phyloP scores from a whole-genome alignment of 2,113 vertebrate genomes.

The Prunella himalayana region DNA sequence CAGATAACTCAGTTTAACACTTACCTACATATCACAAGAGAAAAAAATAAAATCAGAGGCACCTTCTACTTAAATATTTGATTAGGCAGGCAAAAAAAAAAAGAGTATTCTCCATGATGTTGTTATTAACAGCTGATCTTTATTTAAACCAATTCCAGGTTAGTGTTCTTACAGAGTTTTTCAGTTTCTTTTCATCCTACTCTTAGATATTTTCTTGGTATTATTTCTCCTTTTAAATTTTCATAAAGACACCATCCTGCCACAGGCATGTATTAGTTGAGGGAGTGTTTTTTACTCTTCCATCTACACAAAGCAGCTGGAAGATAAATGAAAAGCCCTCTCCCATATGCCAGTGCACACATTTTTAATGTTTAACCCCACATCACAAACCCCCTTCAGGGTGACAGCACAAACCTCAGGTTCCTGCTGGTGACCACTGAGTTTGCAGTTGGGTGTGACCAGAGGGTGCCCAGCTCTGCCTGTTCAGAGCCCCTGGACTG shows the following conservation, averaged over 20 bases:
- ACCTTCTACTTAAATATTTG: background rate
- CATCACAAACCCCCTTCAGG: background rate
- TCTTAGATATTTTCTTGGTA: background rate
- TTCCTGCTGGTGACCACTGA: background rate
- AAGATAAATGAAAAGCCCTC: background rate
- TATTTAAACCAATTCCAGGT: background rate
- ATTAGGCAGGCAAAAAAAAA: background rate
- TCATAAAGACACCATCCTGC: background rate
- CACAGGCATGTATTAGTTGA: background rate
- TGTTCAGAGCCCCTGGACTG: background rate
- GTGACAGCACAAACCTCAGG: background rate
- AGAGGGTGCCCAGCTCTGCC: background rate
- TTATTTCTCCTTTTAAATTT: background rate
- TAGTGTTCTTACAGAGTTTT: background rate
- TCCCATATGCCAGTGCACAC: rapidly evolving
- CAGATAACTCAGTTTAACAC: background rate
- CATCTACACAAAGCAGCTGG: background rate
- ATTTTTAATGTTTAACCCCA: background rate
- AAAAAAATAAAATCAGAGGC: background rate
- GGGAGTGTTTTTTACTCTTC: background rate
- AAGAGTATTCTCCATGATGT: background rate
- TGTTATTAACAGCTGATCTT: background rate
- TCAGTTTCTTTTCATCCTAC: background rate
- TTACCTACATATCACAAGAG: background rate
- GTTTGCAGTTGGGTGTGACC: background rate